Percentiles rank a stretch among this genome's conserved stretches.
Evolutionary conservation across 2,113 vertebrate species (phyloP).

Genomic region (Collichthys lucidus): DNA sequence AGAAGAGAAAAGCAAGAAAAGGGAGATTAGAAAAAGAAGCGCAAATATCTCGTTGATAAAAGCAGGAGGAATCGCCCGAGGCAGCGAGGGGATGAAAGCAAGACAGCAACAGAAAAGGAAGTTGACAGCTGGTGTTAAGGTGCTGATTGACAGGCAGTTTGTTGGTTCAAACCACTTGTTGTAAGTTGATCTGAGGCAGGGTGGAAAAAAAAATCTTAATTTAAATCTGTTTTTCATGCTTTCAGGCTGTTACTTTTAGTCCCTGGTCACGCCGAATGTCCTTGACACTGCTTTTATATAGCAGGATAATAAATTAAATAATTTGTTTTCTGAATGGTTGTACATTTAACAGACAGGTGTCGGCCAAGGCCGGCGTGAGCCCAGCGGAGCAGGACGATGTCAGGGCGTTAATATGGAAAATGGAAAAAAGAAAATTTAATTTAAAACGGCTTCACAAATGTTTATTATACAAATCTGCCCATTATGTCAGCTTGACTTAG

Average conservation of each 20-base stretch:
- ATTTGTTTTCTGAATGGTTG: background rate
- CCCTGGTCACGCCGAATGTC: background rate
- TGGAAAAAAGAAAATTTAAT: background rate
- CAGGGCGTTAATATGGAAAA: background rate
- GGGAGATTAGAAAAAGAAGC: conserved; percentile 62
- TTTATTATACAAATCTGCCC: background rate
- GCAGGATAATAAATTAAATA: background rate
- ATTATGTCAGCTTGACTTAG: background rate
- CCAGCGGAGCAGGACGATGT: background rate
- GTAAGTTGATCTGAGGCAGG: conserved; percentile 58
- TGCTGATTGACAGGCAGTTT: conserved; percentile 66
- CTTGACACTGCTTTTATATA: background rate
- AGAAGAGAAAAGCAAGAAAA: conserved; percentile 61
- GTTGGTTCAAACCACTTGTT: conserved; percentile 61
- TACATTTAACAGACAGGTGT: background rate
- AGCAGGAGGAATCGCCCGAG: conserved; percentile 54
- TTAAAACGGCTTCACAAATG: background rate
- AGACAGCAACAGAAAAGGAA: conserved; percentile 49
- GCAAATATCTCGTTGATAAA: conserved; percentile 54
- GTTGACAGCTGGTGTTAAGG: conserved; percentile 74
- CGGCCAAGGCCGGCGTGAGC: background rate
- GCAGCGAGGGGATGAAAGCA: conserved; percentile 51
- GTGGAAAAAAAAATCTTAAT: background rate
- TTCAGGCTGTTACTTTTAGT: background rate
- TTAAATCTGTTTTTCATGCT: conserved; percentile 25